These are phyloP conservation scores for Drosophila aff. DNA, from an alignment of 1,140 invertebrate species.

Conservation along the genomic window DNA sequence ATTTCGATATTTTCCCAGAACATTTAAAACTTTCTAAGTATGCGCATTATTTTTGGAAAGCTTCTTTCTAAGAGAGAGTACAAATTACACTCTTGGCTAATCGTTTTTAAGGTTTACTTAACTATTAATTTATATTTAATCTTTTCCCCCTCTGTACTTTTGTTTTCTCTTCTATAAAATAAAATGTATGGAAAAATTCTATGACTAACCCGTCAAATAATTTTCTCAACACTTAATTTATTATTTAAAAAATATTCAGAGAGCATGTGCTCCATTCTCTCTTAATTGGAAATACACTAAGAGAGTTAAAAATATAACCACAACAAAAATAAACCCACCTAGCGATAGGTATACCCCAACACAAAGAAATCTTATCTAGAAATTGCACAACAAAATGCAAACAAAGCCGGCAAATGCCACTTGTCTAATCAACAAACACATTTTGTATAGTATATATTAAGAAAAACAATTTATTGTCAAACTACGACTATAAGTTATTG, in stretches of 20 bases:
- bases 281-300: background rate
- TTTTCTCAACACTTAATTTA: background rate
- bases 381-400: conserved; percentile 6
- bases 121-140: no score
- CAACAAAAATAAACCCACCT: background rate
- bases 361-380: conserved; percentile 6
- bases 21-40: background rate
- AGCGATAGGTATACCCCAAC: conserved; percentile 11
- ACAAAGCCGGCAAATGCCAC: background rate
- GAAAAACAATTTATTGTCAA: conserved; percentile 4
- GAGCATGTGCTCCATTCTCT: background rate
- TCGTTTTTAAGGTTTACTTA: no score
- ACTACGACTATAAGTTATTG: conserved; percentile 12
- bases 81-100: no score
- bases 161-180: background rate
- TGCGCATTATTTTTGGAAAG: no score
- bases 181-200: no score
- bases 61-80: no score
- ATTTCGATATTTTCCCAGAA: rapidly evolving
- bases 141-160: background rate
- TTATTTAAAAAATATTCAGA: background rate
- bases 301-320: background rate
- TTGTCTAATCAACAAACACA: background rate
- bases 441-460: background rate
- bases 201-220: background rate